Conservation (phyloP, 2,113 vertebrate species). For the Microcebus tavaratra region DNA sequence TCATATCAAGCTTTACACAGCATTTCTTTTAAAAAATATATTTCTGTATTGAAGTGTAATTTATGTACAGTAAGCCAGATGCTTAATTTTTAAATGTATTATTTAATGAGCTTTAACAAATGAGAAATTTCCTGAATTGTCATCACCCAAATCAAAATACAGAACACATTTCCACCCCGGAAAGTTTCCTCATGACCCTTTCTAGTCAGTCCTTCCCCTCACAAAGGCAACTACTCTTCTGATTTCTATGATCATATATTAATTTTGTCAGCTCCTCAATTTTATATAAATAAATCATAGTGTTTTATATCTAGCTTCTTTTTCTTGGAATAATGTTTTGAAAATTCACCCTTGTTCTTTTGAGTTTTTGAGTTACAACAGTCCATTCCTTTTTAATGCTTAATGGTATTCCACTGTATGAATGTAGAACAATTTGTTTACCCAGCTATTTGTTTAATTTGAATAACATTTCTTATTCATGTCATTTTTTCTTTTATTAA, state of each 20-base stretch:
- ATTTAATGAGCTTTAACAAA: neutral
- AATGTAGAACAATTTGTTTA: neutral
- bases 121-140: neutral
- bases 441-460: neutral
- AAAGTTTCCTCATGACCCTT: neutral
- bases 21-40: neutral
- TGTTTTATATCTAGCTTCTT: neutral
- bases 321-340: neutral
- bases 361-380: neutral
- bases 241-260: neutral
- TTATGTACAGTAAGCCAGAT: neutral
- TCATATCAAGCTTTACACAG: neutral
- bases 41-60: neutral
- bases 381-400: neutral
- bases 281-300: neutral
- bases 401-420: neutral
- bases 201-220: neutral
- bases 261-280: neutral
- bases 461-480: neutral
- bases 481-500: neutral
- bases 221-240: neutral
- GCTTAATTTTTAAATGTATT: neutral
- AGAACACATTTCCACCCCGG: neutral
- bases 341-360: neutral
- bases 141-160: neutral